Evolutionary conservation across 2,797 vertebrate species (phyloP).

Genomic region (Pseudochromis fuscus): DNA sequence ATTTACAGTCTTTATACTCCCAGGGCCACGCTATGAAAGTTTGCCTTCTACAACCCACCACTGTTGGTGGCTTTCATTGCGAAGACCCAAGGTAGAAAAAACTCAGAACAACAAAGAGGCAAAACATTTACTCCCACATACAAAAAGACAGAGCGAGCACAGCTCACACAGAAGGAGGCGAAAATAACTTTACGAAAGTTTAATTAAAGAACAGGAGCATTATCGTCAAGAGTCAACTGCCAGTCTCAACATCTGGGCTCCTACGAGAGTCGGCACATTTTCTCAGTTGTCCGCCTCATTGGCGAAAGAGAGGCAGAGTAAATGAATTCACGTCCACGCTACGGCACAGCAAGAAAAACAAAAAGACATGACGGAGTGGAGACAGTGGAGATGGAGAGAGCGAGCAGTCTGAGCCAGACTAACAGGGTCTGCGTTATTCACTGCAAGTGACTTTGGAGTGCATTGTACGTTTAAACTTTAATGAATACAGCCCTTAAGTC

Average conservation of each 20-base stretch:
- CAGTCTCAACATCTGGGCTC: conserved; percentile 79
- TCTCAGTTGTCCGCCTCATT: conserved; percentile 60
- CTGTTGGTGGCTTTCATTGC: conserved; percentile 43
- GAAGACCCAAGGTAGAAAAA: conserved; percentile 18
- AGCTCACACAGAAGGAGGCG: conserved; percentile 53
- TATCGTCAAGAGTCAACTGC: conserved; percentile 67
- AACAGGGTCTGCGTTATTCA: conserved; percentile 74
- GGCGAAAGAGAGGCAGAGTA: conserved; percentile 54
- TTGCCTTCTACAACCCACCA: conserved; percentile 51
- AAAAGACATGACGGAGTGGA: conserved; percentile 42
- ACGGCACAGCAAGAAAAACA: conserved; percentile 44
- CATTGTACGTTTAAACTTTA: conserved; percentile 83
- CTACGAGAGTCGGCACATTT: conserved; percentile 60
- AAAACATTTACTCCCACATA: conserved; percentile 44
- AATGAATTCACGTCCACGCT: conserved; percentile 48
- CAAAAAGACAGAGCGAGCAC: conserved; percentile 27
- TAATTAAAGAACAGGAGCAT: conserved; percentile 76
- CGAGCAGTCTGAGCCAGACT: conserved; percentile 47
- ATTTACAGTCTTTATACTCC: conserved; percentile 51
- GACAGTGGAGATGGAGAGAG: conserved; percentile 40
- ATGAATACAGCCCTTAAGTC: conserved; percentile 83
- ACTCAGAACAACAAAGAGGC: conserved; percentile 44
- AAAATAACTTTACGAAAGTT: conserved; percentile 75
- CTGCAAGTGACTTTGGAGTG: conserved; percentile 74
- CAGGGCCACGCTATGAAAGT: conserved; percentile 55